Evolutionary conservation across 2,888 invertebrate genomes (phyloP).

Genomic region (Pharmacophagus antenor): DNA sequence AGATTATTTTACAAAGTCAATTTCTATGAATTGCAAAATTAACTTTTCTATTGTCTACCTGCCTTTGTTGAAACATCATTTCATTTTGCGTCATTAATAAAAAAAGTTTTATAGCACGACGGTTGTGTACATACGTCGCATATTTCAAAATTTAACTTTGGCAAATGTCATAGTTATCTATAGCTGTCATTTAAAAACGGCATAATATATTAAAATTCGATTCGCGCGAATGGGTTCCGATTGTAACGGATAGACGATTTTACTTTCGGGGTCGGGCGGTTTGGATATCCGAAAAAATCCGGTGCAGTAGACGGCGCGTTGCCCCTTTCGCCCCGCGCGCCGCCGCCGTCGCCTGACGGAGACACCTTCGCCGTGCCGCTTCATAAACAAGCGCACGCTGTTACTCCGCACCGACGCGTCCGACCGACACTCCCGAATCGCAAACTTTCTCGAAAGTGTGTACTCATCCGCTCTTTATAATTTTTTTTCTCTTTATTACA

Average conservation of each 20-base stretch:
- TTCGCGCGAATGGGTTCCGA: conserved; percentile 35
- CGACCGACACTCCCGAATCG: conserved; percentile 22
- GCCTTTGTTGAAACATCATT: background rate
- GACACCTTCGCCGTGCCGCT: conserved; percentile 18
- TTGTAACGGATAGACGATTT: conserved; percentile 45
- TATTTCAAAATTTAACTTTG: conserved; percentile 10
- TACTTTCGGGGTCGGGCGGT: conserved; percentile 34
- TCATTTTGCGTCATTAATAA: background rate
- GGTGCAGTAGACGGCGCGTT: conserved; percentile 57
- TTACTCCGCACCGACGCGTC: conserved; percentile 37
- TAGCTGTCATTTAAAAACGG: conserved; percentile 19
- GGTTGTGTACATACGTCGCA: conserved; percentile 14
- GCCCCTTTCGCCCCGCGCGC: conserved; percentile 53
- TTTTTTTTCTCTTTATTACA: background rate
- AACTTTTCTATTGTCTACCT: background rate
- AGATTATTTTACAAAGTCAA: no score
- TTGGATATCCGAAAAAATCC: conserved; percentile 29
- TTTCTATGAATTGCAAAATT: no score
- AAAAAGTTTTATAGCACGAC: conserved; percentile 23
- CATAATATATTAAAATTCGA: conserved; percentile 13
- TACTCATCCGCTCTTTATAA: background rate
- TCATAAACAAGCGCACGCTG: conserved; percentile 30
- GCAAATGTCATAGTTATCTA: conserved; percentile 23
- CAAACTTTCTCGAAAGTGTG: conserved; percentile 18
- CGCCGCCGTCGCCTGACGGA: conserved; percentile 25